Base-by-base conservation (phyloP, 2,888 invertebrate species). In the Philereme vetulata region DNA sequence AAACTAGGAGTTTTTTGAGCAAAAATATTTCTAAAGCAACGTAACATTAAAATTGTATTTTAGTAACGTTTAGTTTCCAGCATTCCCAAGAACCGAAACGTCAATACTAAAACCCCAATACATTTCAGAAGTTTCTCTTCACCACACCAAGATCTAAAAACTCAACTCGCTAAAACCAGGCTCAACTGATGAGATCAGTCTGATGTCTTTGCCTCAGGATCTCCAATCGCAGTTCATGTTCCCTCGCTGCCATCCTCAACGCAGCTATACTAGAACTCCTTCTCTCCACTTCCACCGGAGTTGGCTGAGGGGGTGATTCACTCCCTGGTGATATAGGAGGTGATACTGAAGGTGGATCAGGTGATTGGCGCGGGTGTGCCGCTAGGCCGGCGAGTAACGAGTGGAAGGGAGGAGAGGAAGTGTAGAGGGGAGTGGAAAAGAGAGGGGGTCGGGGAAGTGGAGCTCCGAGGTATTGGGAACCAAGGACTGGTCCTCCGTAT, bases 201-300 rank as follows among this genome's bases (percentile, higher is more conserved):
- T 94, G 94, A 45, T 95, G 95, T 78, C 96, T 95, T 76, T 97
- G 96, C 55, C 97, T 93, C 56, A 97, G 82, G 93, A 97, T 95
- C 84, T 97, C 97, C 73, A 97, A 90, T 80, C 97, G 94, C 50
- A 97, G 88, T 83, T 98, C 97, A 81, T 98, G 97, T 82, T 98
- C 98, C 53, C 98, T 93, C 0, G 98, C 98, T 72, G 97, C 97
- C 74, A 97, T 93, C 68, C 98, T 93, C 43, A 98, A 88, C 0
- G 97, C 96, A 0, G 97, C 97, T 72, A 98, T 98, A 77, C 97
- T 97, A 36, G 96, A 97, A 72, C 96, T 96, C 72, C 97, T 92
- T 68, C 97, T 93, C 83, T 97, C 97, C 58, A 96, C 95, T 67
- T 97, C 96, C 34, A 95, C 96, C 0, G 93, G 93, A 0, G 81